phyloP scores from a whole-genome alignment of 2,797 vertebrate genomes.

The Melanotaenia nigrans region DNA sequence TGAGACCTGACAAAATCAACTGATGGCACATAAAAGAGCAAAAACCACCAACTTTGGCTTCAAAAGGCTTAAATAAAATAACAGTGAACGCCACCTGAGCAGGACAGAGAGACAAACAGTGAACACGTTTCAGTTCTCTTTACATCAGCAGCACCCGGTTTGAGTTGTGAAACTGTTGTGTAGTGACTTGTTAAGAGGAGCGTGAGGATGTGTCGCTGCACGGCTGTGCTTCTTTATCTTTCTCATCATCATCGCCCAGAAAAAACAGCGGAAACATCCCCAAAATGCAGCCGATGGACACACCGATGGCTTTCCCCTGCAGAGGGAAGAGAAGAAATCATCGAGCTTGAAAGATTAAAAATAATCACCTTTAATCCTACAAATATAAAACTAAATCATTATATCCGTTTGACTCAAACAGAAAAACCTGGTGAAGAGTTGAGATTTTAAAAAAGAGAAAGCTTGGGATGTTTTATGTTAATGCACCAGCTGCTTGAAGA shows the following conservation, averaged over 20 bases:
- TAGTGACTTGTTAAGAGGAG: slow-evolving; percentile 32
- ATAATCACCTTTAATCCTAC: too few species aligned
- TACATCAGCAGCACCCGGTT: slow-evolving; percentile 23
- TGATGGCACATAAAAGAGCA: not conserved
- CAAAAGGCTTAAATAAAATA: not conserved
- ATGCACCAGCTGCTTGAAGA: too few species aligned
- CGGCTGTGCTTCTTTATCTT: slow-evolving; percentile 46
- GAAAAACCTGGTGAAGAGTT: too few species aligned
- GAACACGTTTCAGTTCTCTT: not conserved
- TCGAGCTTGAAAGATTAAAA: not conserved
- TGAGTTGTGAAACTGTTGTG: slow-evolving; percentile 7
- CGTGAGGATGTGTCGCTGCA: not conserved
- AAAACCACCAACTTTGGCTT: not conserved
- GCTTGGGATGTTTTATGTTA: too few species aligned
- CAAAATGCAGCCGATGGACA: slow-evolving; percentile 92
- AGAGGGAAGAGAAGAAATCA: not conserved
- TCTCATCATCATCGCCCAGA: slow-evolving; percentile 80
- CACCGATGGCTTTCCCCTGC: slow-evolving; percentile 95
- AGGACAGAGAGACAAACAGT: not conserved
- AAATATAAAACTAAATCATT: too few species aligned
- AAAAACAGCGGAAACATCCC: slow-evolving; percentile 98
- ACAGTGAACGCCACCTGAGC: slow-evolving; percentile 33
- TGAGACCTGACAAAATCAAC: not conserved
- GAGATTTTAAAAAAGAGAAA: too few species aligned
- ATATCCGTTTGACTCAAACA: too few species aligned